A percentile compares a stretch with the other conserved stretches of the same genome.
phyloP scores from a whole-genome alignment of 2,888 invertebrate species.

The Drosophila anomelani region DNA sequence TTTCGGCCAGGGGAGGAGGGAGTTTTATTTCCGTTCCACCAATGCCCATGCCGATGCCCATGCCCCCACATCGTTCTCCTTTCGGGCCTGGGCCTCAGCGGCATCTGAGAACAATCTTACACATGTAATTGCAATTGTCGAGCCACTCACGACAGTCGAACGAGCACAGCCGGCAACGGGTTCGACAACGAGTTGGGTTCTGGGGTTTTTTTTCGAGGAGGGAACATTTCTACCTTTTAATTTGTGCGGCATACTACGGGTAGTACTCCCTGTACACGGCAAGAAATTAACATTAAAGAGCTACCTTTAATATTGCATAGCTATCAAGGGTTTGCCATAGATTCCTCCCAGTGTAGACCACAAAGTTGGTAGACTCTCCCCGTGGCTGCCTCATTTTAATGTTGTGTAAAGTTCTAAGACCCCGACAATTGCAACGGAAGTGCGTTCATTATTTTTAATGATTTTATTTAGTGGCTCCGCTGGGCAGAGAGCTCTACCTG shows the following conservation, averaged over 20 bases:
- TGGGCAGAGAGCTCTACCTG: constrained; percentile 22
- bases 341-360: constrained; percentile 6
- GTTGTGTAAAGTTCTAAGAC: constrained; percentile 72
- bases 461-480: constrained; percentile 67
- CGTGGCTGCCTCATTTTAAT: constrained; percentile 64
- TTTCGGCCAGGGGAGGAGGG: constrained; percentile 50
- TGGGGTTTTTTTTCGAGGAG: constrained; percentile 20
- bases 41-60: constrained; percentile 55
- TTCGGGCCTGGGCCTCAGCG: constrained; percentile 38
- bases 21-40: constrained; percentile 70
- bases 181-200: constrained; percentile 47
- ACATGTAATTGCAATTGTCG: constrained; percentile 74
- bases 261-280: constrained; percentile 10
- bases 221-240: constrained; percentile 66
- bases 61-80: constrained; percentile 68
- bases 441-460: constrained; percentile 79
- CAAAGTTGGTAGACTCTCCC: constrained; percentile 1
- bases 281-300: neutral
- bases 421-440: constrained; percentile 69
- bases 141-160: constrained; percentile 62
- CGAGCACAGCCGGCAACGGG: constrained; percentile 44
- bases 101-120: constrained; percentile 58
- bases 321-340: neutral
- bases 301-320: too few species aligned
- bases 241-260: constrained; percentile 69